Evolutionary conservation across 2,888 invertebrate species (phyloP).

Genomic region (Latrodectus hesperus): DNA sequence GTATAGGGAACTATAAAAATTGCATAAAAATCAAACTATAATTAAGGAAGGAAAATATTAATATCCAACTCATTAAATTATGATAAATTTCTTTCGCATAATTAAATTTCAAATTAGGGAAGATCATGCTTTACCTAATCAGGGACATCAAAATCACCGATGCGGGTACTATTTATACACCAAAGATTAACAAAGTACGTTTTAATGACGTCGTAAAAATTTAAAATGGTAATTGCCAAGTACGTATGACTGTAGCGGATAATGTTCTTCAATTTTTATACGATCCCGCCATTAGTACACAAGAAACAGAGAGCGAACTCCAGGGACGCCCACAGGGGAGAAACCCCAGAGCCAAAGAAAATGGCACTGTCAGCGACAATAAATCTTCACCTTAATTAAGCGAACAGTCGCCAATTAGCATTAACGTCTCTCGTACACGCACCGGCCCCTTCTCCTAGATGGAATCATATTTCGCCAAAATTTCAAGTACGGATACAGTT

Average conservation of each 20-base stretch:
- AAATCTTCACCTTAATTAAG: constrained; percentile 52
- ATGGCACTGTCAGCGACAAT: constrained; percentile 53
- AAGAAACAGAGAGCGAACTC: not conserved
- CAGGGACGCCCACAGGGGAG: not conserved
- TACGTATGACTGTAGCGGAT: not conserved
- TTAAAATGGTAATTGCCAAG: too few relatives aligned
- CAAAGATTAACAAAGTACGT: too few relatives aligned
- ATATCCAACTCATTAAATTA: too few relatives aligned
- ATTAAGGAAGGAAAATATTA: too few relatives aligned
- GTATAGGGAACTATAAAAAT: too few relatives aligned
- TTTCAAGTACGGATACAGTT: not conserved
- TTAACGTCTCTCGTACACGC: constrained; percentile 18
- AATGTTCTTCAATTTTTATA: constrained; percentile 10
- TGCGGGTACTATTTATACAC: too few relatives aligned
- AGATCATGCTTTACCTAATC: too few relatives aligned
- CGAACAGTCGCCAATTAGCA: constrained; percentile 52
- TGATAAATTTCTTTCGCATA: too few relatives aligned
- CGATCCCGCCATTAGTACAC: constrained; percentile 2
- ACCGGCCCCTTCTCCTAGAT: constrained; percentile 6
- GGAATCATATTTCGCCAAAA: constrained; percentile 32
- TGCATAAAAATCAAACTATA: too few relatives aligned
- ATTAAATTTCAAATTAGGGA: too few relatives aligned
- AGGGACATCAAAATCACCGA: too few relatives aligned
- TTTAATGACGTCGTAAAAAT: too few relatives aligned
- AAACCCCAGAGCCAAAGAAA: constrained; percentile 43